Evolutionary conservation across 2,797 vertebrate species (phyloP).

Genomic region (Gallinago nigripennis): DNA sequence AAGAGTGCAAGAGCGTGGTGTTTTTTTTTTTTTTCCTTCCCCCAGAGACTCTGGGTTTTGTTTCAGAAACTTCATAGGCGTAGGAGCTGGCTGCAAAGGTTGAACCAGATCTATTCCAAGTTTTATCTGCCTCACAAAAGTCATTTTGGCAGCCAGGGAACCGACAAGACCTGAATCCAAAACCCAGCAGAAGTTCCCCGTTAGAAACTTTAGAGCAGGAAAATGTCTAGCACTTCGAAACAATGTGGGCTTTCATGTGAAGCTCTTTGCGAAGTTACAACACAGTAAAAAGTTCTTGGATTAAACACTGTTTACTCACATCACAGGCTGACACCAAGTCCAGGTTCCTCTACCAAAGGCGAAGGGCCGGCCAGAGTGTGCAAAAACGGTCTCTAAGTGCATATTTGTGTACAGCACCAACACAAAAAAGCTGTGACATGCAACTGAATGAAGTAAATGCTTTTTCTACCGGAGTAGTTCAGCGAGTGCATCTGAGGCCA

Average conservation of each 20-base stretch:
- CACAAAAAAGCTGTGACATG: conserved; percentile 55
- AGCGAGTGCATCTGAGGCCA: conserved; percentile 62
- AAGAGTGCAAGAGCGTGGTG: neutral
- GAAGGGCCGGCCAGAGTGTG: neutral
- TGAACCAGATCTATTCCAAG: conserved; percentile 67
- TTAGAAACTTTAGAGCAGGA: conserved; percentile 65
- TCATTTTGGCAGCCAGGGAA: conserved; percentile 65
- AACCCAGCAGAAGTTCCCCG: conserved; percentile 69
- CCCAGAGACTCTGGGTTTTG: conserved; percentile 58
- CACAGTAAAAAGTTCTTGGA: conserved; percentile 38
- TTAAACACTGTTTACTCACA: conserved; percentile 4
- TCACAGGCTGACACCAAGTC: neutral
- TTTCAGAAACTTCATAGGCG: conserved; percentile 69
- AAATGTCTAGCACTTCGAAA: conserved; percentile 66
- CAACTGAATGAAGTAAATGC: conserved; percentile 45
- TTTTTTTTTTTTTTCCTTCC: neutral
- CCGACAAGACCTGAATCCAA: conserved; percentile 72
- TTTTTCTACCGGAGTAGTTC: conserved; percentile 44
- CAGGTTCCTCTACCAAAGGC: neutral
- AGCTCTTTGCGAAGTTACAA: conserved; percentile 56
- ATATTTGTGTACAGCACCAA: conserved; percentile 40
- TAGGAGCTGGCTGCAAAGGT: conserved; percentile 73
- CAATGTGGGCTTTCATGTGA: conserved; percentile 68
- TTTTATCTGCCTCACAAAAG: conserved; percentile 72
- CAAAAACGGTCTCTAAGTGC: neutral